phyloP scores from a whole-genome alignment of 2,113 vertebrate genomes.

The Lepus timidus region DNA sequence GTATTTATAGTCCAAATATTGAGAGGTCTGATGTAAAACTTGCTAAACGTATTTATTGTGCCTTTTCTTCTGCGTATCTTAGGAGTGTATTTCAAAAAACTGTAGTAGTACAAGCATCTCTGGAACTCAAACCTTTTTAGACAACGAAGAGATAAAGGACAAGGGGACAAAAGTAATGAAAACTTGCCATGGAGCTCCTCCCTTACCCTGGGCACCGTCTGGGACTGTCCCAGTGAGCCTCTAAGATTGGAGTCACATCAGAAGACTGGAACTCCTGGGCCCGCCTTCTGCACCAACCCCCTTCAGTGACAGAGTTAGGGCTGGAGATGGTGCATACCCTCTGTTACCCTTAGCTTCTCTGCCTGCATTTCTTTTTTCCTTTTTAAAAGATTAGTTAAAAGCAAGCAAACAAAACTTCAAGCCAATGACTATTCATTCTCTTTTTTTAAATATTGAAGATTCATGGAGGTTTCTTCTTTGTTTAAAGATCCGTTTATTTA shows the following conservation, averaged over 20 bases:
- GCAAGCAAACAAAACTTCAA: background rate
- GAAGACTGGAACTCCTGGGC: background rate
- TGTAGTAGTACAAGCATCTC: background rate
- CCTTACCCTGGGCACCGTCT: background rate
- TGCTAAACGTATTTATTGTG: background rate
- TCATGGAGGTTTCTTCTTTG: no score
- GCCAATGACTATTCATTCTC: background rate
- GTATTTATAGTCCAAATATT: background rate
- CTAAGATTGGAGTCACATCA: background rate
- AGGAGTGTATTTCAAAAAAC: background rate
- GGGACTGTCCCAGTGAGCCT: background rate
- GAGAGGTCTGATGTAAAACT: background rate
- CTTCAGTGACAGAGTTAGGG: background rate
- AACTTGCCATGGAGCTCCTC: background rate
- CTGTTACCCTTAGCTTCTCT: background rate
- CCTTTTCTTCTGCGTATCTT: background rate
- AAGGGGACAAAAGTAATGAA: background rate
- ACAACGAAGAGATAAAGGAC: constrained; percentile 6
- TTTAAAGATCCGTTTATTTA: no score
- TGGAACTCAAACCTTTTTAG: background rate
- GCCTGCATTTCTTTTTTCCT: background rate
- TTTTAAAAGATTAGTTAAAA: no score
- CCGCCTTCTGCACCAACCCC: background rate
- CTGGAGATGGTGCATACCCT: background rate
- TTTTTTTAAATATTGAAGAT: no score